Evolutionary conservation across 2,888 invertebrate genomes (phyloP), one percentile per base, ranked within the genome.

Genomic region (Leptodirus hochenwartii): DNA sequence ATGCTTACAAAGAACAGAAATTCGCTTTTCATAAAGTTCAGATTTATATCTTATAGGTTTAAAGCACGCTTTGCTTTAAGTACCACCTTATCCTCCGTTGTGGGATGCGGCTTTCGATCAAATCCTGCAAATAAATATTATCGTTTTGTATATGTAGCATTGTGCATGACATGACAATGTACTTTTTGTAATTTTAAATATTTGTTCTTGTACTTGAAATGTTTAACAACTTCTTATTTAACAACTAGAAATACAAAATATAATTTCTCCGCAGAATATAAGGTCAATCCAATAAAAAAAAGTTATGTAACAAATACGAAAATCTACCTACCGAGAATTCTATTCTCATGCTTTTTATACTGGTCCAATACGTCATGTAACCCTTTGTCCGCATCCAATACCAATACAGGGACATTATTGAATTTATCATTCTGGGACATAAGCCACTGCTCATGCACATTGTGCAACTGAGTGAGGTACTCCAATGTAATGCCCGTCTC

Each of bases 401-500:
- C 68, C 20, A 76, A 44, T 4, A 76, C 72, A 10, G 53, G 53
- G 26, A 50, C 44, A 4, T 46, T 48, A 34, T 55, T 54, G 29
- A 49, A 44, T 10, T 43, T 41, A 5, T n/a, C 15, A 20, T 20
- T 20, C 25, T 46, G 46, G 4, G 44, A 41, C 50, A 74, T 60
- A 3, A 77, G 56, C 76, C 76, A 77, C 41, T 69, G 61, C 49
- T 77, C 76, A 46, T 77, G 76, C 29, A 82, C 59, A 22, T 69
- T 64, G 48, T 91, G 87, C 15, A 91, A 55, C 35, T 78, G 69
- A 41, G 73, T 62, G 17, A 91, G 59, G 51, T 87, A 87, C 15
- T 78, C 69, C n/a, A 88, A 50, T 0, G 82, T 71, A 1, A 91
- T 74, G 42, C 67, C 66, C 32, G 66, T 65, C 54, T 91, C 91